Evolutionary conservation across 1,140 invertebrate genomes (phyloP), one percentile per base, ranked within the genome.

Genomic region (Euglossa dilemma): DNA sequence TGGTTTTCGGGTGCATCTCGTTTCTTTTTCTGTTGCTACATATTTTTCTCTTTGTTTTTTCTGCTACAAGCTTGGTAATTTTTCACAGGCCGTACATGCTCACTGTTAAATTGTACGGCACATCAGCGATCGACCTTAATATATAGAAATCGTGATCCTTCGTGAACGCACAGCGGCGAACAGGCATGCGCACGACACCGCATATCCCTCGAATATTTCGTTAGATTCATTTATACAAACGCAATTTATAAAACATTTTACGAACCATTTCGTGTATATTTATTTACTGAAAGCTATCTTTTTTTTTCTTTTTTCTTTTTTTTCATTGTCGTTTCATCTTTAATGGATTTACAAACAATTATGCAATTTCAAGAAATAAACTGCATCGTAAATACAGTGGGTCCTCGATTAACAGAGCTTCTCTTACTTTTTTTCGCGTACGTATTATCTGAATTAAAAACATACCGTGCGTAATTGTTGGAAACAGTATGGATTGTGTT

Each of bases 71-170:
- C 75, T 70, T 83, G 66, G 66, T 78, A 63, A 83, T 80, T 73
- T 25, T 63, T 73, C 43, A 57, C 82, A 80, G 43, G 69, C 61
- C 61, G 63, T 80, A 84, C 61, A 67, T 79, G 61, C 43, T 84
- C 50, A 61, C 81, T 79, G 66, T 72, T 36, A 66, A 79, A 69
- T 64, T 73, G 52, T 61, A 70, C 70, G 67, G 70, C 64, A 73
- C 61, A 61, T n/a, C 71, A 87, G 57, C 76, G 81, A 87, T 69
- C 59, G 67, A 87, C 47, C 52, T 89, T 88, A 80, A 84, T 84
- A 43, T 67, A 86, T 84, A 86, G 54, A 74, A 87, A 76, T 59
- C 69, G 81, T 84, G 85, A 57, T 78, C 59, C 47, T 81, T 85
- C 50, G 67, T 84, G 59, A 86, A 83, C 56, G 80, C 64, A 78